Conservation (phyloP, 2,113 vertebrate genomes). For the Lepus europaeus region DNA sequence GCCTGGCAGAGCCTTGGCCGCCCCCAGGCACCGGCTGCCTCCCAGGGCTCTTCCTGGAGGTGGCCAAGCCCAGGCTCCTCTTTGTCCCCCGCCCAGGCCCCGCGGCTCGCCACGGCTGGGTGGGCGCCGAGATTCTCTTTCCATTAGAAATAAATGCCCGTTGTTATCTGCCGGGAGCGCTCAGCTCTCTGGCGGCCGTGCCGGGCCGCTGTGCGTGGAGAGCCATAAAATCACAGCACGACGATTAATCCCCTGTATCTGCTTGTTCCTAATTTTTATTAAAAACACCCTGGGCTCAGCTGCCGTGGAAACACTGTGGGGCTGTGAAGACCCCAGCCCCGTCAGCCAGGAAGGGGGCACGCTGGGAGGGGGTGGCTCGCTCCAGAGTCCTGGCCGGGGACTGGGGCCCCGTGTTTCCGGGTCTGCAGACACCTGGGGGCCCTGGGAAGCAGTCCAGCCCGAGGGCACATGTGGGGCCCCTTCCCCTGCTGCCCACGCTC, state of each 20-base stretch:
- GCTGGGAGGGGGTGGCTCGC: constrained; percentile 71
- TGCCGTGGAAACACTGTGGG: constrained; percentile 81
- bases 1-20: too few species aligned
- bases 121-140: constrained; percentile 88
- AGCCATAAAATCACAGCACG: constrained; percentile 90
- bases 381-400: constrained; percentile 68
- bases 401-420: too few species aligned
- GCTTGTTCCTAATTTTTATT: constrained; percentile 90
- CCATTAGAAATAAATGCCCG: constrained; percentile 91
- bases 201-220: constrained; percentile 78
- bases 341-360: constrained; percentile 72
- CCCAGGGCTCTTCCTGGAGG: neutral
- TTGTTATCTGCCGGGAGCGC: constrained; percentile 87
- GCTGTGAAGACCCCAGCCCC: constrained; percentile 75
- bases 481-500: too few species aligned
- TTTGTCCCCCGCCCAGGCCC: constrained; percentile 77
- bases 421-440: too few species aligned
- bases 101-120: constrained; percentile 83
- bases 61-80: neutral
- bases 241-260: constrained; percentile 90
- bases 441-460: too few species aligned
- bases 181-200: constrained; percentile 85
- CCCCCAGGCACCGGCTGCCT: too few species aligned
- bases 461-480: too few species aligned
- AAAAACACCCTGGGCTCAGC: constrained; percentile 87